A percentile compares a stretch with the other conserved stretches of the same genome.
These are phyloP conservation scores for Spinus pinus DNA, from an alignment of 2,797 vertebrate genomes.

Conservation along the genomic window DNA sequence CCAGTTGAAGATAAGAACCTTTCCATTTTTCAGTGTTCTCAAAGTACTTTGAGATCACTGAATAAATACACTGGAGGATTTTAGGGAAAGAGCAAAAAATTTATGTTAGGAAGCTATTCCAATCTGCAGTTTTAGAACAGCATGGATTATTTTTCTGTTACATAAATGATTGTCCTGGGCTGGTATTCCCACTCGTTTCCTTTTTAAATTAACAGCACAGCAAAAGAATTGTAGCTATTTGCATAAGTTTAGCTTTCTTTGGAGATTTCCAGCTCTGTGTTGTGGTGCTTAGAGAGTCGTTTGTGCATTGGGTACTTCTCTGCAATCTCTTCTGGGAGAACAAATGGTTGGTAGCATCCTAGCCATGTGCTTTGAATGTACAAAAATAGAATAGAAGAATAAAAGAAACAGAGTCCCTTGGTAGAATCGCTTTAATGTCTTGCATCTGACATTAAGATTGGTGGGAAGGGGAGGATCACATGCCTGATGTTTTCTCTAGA, in stretches of 20 bases:
- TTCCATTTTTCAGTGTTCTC: neutral
- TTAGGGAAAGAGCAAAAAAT: constrained; percentile 1
- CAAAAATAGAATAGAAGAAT: constrained; percentile 53
- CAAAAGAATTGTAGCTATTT: constrained; percentile 1
- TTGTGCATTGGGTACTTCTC: neutral
- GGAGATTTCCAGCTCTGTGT: neutral
- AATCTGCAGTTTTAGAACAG: neutral
- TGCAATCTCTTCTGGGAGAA: constrained; percentile 33
- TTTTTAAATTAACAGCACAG: constrained; percentile 17
- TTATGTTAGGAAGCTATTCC: neutral
- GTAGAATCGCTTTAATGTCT: constrained; percentile 48
- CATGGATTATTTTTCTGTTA: constrained; percentile 1
- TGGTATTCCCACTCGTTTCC: neutral
- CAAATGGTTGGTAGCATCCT: constrained; percentile 41
- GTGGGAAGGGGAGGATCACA: constrained; percentile 26
- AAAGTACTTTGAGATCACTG: constrained; percentile 11
- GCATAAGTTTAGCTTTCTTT: constrained; percentile 4
- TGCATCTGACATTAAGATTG: constrained; percentile 58
- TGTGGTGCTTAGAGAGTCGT: neutral
- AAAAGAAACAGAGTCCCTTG: constrained; percentile 46
- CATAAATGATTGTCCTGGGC: constrained; percentile 3
- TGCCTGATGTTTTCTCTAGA: constrained; percentile 54
- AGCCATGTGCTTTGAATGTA: constrained; percentile 38
- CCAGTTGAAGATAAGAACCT: neutral
- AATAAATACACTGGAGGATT: constrained; percentile 14